Evolutionary conservation across 30 jellyfish, hydroid and myxozoan genomes (phyloP).

Genomic region (Catostylus mosaicus): DNA sequence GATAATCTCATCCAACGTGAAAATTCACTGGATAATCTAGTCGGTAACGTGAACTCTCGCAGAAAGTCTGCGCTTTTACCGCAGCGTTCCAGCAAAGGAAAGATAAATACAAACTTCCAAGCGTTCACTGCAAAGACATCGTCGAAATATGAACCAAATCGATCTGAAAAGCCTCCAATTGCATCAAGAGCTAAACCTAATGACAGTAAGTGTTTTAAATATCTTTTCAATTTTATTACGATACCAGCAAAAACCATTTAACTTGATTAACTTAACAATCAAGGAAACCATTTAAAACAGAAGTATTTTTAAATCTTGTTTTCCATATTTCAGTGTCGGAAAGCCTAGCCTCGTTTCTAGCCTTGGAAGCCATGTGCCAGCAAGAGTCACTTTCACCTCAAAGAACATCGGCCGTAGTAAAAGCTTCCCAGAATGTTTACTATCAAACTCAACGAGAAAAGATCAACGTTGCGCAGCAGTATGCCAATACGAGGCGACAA

Average conservation of each 20-base stretch:
- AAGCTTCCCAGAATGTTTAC: constrained; percentile 60
- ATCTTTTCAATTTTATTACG: background rate
- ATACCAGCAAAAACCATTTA: no score
- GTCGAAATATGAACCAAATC: constrained; percentile 26
- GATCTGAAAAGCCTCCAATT: constrained; percentile 32
- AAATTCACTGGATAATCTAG: constrained; percentile 64
- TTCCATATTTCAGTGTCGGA: constrained; percentile 49
- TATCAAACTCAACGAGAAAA: constrained; percentile 23
- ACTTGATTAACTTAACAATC: background rate
- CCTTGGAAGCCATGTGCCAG: constrained; percentile 83
- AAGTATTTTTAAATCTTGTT: background rate
- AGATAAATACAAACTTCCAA: constrained; percentile 34
- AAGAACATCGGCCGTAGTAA: constrained; percentile 68
- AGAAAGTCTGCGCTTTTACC: constrained; percentile 74
- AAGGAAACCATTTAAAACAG: background rate
- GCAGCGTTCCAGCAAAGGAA: constrained; percentile 51
- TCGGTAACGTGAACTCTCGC: constrained; percentile 16
- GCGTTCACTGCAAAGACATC: constrained; percentile 42
- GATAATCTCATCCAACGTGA: constrained; percentile 61
- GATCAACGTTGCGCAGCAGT: background rate
- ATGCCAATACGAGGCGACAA: constrained; percentile 41
- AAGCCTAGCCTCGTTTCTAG: constrained; percentile 85
- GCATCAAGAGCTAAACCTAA: constrained; percentile 32
- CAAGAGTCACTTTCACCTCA: constrained; percentile 69
- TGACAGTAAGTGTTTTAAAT: constrained; percentile 61